phyloP scores from a whole-genome alignment of 2,888 invertebrate species.

The Cepaea hortensis region DNA sequence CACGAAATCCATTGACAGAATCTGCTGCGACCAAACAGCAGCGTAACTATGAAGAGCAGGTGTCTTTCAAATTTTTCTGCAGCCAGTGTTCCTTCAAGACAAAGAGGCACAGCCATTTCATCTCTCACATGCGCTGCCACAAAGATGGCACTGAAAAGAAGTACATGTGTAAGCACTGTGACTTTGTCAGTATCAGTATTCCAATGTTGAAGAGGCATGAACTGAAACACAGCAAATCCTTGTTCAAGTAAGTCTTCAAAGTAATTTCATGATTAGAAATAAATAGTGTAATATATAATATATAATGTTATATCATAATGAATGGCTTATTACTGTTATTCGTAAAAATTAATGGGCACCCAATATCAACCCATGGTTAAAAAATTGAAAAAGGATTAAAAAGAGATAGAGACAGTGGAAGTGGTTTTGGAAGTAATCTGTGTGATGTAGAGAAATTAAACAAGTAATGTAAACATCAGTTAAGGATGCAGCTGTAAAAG shows the following conservation, averaged over 20 bases:
- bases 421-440: too few species aligned
- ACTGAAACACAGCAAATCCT: slow-evolving; percentile 66
- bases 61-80: slow-evolving; percentile 76
- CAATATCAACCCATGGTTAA: too few species aligned
- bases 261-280: background rate
- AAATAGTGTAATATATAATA: background rate
- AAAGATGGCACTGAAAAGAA: slow-evolving; percentile 58
- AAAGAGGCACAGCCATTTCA: slow-evolving; percentile 76
- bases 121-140: slow-evolving; percentile 74
- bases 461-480: too few species aligned
- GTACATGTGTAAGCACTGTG: slow-evolving; percentile 73
- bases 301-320: background rate
- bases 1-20: slow-evolving; percentile 44
- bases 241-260: slow-evolving; percentile 41
- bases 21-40: slow-evolving; percentile 41
- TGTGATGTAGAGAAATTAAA: too few species aligned
- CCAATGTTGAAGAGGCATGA: slow-evolving; percentile 75
- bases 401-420: too few species aligned
- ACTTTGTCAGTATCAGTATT: slow-evolving; percentile 74
- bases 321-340: too few species aligned
- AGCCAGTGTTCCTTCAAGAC: slow-evolving; percentile 77
- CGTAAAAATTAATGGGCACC: too few species aligned
- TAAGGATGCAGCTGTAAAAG: too few species aligned
- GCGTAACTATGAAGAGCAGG: slow-evolving; percentile 51
- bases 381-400: too few species aligned